Conservation (phyloP, 2,797 vertebrate genomes). For the Taeniopygia guttata region DNA sequence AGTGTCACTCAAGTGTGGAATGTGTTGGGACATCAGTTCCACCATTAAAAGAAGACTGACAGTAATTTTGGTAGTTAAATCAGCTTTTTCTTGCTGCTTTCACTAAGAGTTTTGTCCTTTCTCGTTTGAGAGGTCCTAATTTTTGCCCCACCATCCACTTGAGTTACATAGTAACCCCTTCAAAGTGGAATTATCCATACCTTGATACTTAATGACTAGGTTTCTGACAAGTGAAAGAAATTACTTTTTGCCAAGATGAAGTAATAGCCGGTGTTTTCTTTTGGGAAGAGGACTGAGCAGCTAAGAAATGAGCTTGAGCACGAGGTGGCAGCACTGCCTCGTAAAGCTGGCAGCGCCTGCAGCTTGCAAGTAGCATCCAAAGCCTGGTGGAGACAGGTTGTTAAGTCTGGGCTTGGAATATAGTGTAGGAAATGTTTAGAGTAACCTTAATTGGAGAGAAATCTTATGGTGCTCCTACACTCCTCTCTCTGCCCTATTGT, state of each 20-base stretch:
- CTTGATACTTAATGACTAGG: accelerated
- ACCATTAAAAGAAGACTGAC: neutral
- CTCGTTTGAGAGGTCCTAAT: neutral
- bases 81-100: neutral
- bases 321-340: slow-evolving; percentile 79
- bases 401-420: slow-evolving; percentile 66
- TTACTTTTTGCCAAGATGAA: neutral
- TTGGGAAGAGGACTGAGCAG: slow-evolving; percentile 64
- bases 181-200: neutral
- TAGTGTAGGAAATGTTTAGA: neutral
- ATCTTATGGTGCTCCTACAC: neutral
- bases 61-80: neutral
- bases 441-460: neutral
- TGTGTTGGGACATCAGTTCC: neutral
- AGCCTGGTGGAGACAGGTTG: slow-evolving; percentile 65
- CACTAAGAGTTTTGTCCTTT: neutral
- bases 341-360: slow-evolving; percentile 66
- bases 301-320: slow-evolving; percentile 73
- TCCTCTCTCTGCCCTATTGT: neutral
- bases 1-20: neutral
- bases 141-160: neutral
- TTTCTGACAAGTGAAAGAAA: neutral
- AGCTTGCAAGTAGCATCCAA: slow-evolving; percentile 49
- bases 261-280: neutral
- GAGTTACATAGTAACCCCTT: neutral